Percentiles rank a stretch among this genome's conserved stretches.
phyloP scores from a whole-genome alignment of 53 echinoderm and acorn worm species.

The Paracentrotus lividus region DNA sequence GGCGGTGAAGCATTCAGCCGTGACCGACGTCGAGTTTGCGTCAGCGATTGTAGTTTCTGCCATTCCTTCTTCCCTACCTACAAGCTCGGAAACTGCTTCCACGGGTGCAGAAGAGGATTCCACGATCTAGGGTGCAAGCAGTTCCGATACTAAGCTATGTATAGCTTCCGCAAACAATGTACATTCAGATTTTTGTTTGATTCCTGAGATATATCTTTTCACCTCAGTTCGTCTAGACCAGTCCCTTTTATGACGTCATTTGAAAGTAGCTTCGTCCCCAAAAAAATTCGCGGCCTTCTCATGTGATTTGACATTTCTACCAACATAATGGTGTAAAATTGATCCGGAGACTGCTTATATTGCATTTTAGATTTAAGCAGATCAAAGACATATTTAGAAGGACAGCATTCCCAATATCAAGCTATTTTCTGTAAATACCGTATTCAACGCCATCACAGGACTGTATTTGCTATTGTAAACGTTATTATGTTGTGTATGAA shows the following conservation, averaged over 20 bases:
- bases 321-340: not conserved
- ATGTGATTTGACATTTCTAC: not conserved
- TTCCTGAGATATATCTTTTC: not conserved
- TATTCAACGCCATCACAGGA: not conserved
- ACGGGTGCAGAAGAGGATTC: constrained; percentile 65
- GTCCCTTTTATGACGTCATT: not conserved
- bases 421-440: constrained; percentile 3
- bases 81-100: constrained; percentile 66
- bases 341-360: not conserved
- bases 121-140: constrained; percentile 53
- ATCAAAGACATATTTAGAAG: not conserved
- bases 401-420: not conserved
- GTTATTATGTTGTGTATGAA: not conserved
- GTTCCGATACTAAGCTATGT: constrained; percentile 62
- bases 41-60: constrained; percentile 70
- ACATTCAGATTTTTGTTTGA: not conserved
- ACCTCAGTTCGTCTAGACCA: not conserved
- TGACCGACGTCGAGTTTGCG: constrained; percentile 67
- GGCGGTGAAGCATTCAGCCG: constrained; percentile 60
- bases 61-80: constrained; percentile 68
- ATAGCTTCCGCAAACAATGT: not conserved
- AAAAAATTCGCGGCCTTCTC: not conserved
- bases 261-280: not conserved
- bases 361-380: not conserved
- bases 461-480: not conserved